These are phyloP conservation scores for Diarsia brunnea DNA, from an alignment of 2,888 invertebrate species.

Conservation along the genomic window DNA sequence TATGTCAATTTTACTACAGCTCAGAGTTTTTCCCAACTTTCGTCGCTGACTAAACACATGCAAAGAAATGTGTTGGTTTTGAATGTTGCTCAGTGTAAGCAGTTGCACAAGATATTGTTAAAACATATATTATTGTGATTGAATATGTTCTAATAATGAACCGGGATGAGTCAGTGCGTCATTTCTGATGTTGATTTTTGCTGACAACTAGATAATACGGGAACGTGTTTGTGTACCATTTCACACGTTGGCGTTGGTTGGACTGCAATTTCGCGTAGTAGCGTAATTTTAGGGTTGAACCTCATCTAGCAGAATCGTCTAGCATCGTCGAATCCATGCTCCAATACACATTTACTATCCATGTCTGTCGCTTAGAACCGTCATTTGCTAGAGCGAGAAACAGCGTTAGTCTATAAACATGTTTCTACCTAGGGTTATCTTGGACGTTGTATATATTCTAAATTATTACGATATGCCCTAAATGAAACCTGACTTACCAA, in stretches of 20 bases:
- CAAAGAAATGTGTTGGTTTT: not conserved
- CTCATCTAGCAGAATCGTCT: not conserved
- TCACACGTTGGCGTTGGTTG: no score
- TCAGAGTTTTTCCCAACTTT: not conserved
- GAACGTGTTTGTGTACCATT: slow-evolving; percentile 3
- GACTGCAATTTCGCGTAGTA: not conserved
- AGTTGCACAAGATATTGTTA: not conserved
- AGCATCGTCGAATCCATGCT: not conserved
- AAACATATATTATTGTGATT: not conserved
- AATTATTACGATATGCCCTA: not conserved
- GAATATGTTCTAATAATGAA: not conserved
- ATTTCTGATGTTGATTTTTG: no score
- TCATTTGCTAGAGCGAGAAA: not conserved
- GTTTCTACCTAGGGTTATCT: not conserved
- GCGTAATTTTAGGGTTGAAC: not conserved
- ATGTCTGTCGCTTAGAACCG: not conserved
- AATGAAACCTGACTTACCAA: not conserved
- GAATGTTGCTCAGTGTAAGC: not conserved
- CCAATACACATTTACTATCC: no score
- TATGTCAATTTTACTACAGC: not conserved
- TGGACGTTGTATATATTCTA: not conserved
- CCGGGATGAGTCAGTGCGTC: not conserved
- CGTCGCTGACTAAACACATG: not conserved
- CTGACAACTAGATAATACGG: not conserved
- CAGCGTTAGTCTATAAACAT: not conserved